Percentiles rank a stretch among this genome's conserved stretches.
phyloP scores from a whole-genome alignment of 2,888 invertebrate genomes.

The Hypolimnas misippus region DNA sequence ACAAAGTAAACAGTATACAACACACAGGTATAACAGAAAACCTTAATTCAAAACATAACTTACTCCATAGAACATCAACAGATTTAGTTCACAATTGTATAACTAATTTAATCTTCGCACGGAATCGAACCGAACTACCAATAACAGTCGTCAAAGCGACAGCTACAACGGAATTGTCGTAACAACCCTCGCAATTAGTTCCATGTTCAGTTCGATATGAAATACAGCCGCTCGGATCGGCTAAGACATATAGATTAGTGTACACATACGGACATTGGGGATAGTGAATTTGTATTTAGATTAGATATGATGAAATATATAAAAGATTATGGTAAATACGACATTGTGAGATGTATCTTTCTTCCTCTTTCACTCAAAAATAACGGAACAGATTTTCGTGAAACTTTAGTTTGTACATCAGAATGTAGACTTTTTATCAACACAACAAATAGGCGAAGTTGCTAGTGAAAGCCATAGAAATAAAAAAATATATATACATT shows the following conservation, averaged over 20 bases:
- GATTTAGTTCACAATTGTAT: neutral
- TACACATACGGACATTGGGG: conserved; percentile 53
- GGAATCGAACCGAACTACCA: conserved; percentile 27
- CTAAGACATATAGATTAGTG: conserved; percentile 76
- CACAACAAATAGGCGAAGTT: no score
- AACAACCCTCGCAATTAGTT: conserved; percentile 71
- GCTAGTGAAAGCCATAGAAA: no score
- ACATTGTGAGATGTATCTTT: no score
- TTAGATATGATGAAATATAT: neutral
- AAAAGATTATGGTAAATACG: no score
- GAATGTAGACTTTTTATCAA: no score
- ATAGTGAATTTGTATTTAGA: neutral
- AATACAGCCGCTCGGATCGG: conserved; percentile 72
- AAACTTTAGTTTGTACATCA: no score
- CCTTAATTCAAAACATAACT: neutral
- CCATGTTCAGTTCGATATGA: conserved; percentile 75
- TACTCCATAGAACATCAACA: neutral
- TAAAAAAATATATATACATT: no score
- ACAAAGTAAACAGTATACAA: no score
- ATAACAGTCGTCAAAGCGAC: conserved; percentile 53
- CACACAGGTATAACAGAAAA: no score
- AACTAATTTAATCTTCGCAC: conserved; percentile 20
- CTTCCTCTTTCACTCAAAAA: no score
- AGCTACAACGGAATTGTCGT: conserved; percentile 69
- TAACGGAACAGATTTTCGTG: no score